phyloP scores from a whole-genome alignment of 2,797 vertebrate species.

The Chromis chromis region DNA sequence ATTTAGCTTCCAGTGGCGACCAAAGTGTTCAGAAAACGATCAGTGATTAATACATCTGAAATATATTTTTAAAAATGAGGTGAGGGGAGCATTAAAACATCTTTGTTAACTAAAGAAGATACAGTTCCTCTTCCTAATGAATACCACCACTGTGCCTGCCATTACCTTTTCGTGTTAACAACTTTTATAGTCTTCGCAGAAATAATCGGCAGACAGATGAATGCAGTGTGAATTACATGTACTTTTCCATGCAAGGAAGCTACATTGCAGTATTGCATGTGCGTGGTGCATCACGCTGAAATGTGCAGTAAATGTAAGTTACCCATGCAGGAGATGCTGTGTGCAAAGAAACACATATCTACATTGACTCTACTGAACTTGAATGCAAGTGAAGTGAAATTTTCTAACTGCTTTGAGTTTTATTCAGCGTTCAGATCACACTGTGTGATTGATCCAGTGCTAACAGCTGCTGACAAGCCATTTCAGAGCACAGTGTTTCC shows the following conservation, averaged over 20 bases:
- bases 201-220: background rate
- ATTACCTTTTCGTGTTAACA: no score
- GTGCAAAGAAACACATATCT: background rate
- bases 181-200: no score
- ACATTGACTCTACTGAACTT: background rate
- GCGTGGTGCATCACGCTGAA: background rate
- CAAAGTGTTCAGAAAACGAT: no score
- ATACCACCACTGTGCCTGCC: background rate
- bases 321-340: no score
- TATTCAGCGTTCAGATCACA: constrained; percentile 4
- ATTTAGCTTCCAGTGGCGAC: background rate
- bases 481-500: constrained; percentile 15
- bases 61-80: background rate
- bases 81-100: background rate
- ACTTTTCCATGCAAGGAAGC: background rate
- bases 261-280: background rate
- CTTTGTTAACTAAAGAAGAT: background rate
- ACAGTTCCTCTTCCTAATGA: no score
- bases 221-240: background rate
- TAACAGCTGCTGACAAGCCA: constrained; percentile 32
- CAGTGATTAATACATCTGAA: no score
- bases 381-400: background rate
- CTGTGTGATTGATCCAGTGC: constrained; percentile 16
- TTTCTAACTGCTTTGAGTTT: constrained; percentile 3
- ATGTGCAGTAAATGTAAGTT: no score